These are phyloP conservation scores for Micrasema longulum DNA, from an alignment of 1,140 invertebrate genomes.

Conservation along the genomic window DNA sequence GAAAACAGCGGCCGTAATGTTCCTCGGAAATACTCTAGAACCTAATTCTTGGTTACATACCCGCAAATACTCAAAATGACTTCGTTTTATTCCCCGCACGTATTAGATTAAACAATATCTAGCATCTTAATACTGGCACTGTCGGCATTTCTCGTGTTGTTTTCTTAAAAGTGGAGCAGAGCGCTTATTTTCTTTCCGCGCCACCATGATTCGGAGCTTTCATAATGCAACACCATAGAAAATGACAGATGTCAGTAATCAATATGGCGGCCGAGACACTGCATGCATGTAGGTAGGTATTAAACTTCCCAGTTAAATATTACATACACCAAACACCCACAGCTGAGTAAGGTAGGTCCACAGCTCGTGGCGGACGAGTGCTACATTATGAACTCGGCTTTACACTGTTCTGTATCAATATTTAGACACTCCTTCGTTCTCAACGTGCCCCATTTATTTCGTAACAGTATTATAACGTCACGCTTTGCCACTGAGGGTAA, in stretches of 20 bases:
- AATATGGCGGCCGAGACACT: slow-evolving; percentile 24
- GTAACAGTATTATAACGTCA: not conserved
- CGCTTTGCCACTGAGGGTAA: no score
- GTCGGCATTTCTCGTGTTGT: not conserved
- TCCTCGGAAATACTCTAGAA: no score
- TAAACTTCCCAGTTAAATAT: no score
- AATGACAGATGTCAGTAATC: slow-evolving; percentile 36
- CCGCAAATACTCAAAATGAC: no score
- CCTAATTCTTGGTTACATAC: no score
- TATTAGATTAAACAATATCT: no score
- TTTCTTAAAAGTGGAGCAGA: not conserved
- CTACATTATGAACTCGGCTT: slow-evolving; percentile 3
- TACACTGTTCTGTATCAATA: not conserved
- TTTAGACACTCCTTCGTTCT: not conserved
- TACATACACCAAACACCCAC: no score
- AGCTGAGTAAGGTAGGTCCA: no score
- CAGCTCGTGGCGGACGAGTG: not conserved
- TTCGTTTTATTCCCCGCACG: no score
- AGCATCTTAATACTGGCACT: no score
- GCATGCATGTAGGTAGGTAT: not conserved
- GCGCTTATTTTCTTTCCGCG: not conserved
- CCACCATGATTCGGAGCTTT: not conserved
- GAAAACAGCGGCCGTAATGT: no score
- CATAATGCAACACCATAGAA: not conserved
- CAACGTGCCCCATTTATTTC: slow-evolving; percentile 5